Conservation (phyloP, 2,888 invertebrate species). For the Drosophila yooni region DNA sequence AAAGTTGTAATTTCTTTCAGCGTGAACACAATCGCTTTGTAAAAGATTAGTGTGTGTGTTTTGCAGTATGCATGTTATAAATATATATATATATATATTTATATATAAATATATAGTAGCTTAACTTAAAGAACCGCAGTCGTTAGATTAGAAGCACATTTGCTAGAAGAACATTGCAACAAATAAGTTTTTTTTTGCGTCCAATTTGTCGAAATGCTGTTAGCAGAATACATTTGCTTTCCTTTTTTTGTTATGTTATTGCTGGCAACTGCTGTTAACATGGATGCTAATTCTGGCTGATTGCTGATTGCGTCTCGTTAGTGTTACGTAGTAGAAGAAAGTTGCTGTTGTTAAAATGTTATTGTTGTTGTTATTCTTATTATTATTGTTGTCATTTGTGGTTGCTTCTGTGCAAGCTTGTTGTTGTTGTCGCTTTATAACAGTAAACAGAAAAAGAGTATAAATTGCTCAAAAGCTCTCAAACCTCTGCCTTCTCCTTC, state of each 20-base stretch:
- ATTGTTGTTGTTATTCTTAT: slow-evolving; percentile 36
- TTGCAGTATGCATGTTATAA: slow-evolving; percentile 51
- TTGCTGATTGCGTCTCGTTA: slow-evolving; percentile 42
- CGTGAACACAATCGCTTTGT: slow-evolving; percentile 50
- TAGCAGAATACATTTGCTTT: slow-evolving; percentile 51
- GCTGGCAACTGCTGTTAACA: slow-evolving; percentile 63
- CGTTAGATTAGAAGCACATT: slow-evolving; percentile 56
- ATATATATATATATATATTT: slow-evolving; percentile 39
- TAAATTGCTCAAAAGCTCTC: slow-evolving; percentile 61
- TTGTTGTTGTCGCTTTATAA: slow-evolving; percentile 62
- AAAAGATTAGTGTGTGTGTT: slow-evolving; percentile 50
- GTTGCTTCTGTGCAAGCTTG: slow-evolving; percentile 61
- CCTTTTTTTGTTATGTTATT: slow-evolving; percentile 42
- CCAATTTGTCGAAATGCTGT: slow-evolving; percentile 57
- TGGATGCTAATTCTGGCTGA: slow-evolving; percentile 26
- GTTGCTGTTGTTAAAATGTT: slow-evolving; percentile 40
- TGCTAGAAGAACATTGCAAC: slow-evolving; percentile 23
- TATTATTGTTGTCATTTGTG: slow-evolving; percentile 52
- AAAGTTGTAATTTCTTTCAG: slow-evolving; percentile 57
- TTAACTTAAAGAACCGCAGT: slow-evolving; percentile 73
- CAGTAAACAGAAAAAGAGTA: slow-evolving; percentile 72
- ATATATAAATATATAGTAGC: slow-evolving; percentile 43
- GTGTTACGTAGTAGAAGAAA: slow-evolving; percentile 29
- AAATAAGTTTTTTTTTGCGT: slow-evolving; percentile 11
- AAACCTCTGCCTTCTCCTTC: slow-evolving; percentile 69